phyloP scores from a whole-genome alignment of 2,797 vertebrate species.

The Heterohyrax brucei region DNA sequence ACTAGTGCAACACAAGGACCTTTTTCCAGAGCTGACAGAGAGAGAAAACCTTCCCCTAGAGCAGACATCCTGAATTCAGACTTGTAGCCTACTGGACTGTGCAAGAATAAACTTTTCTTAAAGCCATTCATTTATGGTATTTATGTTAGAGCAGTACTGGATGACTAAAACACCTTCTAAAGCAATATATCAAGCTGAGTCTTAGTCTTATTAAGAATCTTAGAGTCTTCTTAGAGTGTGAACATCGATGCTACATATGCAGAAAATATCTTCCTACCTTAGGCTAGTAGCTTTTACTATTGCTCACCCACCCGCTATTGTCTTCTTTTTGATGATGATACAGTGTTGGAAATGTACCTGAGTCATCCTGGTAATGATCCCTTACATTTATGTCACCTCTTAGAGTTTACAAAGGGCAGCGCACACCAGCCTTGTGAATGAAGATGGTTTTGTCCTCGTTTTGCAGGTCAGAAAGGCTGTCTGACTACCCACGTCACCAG shows the following conservation, averaged over 20 bases:
- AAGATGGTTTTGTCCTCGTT: slow-evolving; percentile 20
- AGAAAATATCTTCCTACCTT: slow-evolving; percentile 24
- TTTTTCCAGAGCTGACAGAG: too few species aligned
- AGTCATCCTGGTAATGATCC: background rate
- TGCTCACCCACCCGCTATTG: background rate
- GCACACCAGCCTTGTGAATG: background rate
- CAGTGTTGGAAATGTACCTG: slow-evolving; percentile 38
- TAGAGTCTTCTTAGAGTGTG: background rate
- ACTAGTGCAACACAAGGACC: too few species aligned
- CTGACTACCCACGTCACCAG: background rate
- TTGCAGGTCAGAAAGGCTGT: slow-evolving; percentile 23
- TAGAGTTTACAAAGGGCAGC: slow-evolving; percentile 3
- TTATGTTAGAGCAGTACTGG: too few species aligned
- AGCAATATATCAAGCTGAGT: background rate
- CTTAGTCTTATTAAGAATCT: background rate
- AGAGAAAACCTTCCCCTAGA: too few species aligned
- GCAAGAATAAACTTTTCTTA: too few species aligned
- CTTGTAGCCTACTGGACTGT: too few species aligned
- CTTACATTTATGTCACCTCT: slow-evolving; percentile 49
- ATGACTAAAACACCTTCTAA: background rate
- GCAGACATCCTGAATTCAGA: too few species aligned
- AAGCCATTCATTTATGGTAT: too few species aligned
- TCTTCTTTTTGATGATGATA: background rate
- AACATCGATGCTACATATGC: background rate
- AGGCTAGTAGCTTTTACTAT: background rate